Conservation (phyloP, 2,113 vertebrate genomes). For the Microcebus jonahi region DNA sequence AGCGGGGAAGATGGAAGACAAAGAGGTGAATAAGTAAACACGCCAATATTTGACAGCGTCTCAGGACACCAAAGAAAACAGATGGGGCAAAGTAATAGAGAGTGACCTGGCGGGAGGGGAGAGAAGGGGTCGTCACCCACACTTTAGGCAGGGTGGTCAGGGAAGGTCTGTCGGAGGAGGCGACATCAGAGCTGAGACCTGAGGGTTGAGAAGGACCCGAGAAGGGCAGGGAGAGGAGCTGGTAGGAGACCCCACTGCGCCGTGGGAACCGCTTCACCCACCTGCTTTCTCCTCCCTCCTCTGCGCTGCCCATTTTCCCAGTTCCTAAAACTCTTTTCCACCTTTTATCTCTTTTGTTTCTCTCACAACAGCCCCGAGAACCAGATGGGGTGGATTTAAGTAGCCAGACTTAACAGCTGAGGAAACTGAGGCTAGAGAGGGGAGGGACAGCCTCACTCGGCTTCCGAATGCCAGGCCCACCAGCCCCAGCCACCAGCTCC, state of each 20-base stretch:
- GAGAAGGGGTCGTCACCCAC: background rate
- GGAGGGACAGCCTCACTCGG: background rate
- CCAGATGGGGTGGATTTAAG: background rate
- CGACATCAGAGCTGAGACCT: background rate
- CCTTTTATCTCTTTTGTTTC: background rate
- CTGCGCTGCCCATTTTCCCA: accelerated
- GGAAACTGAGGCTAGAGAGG: background rate
- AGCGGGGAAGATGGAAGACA: background rate
- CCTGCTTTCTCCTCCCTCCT: accelerated
- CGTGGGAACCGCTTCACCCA: background rate
- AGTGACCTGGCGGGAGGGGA: background rate
- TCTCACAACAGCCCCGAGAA: background rate
- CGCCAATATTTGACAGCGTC: accelerated
- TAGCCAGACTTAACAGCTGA: background rate
- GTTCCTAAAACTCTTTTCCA: background rate
- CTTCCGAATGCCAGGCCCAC: background rate
- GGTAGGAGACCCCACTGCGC: accelerated
- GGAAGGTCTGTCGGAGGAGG: background rate
- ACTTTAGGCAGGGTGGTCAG: background rate
- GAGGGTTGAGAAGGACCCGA: background rate
- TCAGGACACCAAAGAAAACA: background rate
- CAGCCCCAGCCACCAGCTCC: background rate
- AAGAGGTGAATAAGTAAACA: background rate
- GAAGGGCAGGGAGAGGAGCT: background rate
- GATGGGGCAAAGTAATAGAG: background rate